Evolutionary conservation across 2,797 vertebrate genomes (phyloP).

Genomic region (Cyprinella venusta): DNA sequence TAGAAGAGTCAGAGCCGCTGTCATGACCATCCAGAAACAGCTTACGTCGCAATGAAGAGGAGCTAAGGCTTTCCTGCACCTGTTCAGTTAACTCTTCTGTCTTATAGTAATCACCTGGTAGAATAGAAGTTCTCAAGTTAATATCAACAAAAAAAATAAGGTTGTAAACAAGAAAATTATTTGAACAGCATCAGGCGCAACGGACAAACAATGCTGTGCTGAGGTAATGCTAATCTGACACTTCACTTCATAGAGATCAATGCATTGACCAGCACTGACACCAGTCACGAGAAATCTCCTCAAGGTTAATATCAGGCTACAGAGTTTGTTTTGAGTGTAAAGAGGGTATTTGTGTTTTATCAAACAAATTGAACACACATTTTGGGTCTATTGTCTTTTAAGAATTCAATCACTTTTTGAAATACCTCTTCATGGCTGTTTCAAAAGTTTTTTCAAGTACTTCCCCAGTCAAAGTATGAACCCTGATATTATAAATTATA

Average conservation of each 20-base stretch:
- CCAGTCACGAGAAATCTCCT: too few species aligned
- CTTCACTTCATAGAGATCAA: too few species aligned
- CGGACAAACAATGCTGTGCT: too few species aligned
- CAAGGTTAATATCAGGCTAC: neutral
- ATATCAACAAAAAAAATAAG: neutral
- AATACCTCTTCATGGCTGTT: neutral
- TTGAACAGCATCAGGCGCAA: too few species aligned
- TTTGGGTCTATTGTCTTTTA: neutral
- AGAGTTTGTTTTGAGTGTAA: neutral
- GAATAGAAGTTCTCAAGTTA: neutral
- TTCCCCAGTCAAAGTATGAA: neutral
- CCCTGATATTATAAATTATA: neutral
- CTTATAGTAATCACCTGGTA: conserved; percentile 88
- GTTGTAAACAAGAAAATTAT: too few species aligned
- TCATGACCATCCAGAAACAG: conserved; percentile 92
- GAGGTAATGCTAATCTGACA: too few species aligned
- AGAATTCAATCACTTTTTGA: neutral
- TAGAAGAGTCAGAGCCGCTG: conserved; percentile 85
- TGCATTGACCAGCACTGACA: too few species aligned
- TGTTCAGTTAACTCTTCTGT: conserved; percentile 85
- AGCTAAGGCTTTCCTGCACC: conserved; percentile 93
- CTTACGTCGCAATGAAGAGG: conserved; percentile 93
- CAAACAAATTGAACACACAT: neutral
- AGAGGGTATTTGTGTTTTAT: neutral
- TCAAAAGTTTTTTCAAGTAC: neutral